Base-by-base conservation (phyloP, 2,113 vertebrate species). In the Anseranas semipalmata region DNA sequence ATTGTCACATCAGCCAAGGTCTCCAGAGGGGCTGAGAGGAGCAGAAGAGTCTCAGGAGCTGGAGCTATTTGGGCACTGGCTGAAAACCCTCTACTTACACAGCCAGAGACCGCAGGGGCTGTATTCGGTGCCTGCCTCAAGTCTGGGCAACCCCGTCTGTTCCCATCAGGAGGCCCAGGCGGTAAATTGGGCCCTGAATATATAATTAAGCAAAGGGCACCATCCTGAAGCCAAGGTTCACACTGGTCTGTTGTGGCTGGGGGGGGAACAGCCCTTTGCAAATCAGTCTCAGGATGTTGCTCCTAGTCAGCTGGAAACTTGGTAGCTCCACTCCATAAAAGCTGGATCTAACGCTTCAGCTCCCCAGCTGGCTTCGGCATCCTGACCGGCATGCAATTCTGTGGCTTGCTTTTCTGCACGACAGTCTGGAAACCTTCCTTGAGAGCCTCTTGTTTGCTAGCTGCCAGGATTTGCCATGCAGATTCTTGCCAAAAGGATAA, bases 401-500 rank as follows among this genome's bases (percentile, higher is more conserved):
- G 86, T 87, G 94, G 96, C 95, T 97, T 92, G 55, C 90, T 96
- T 95, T 97, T 94, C 95, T 91, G 95, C 94, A 95, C 74, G 96
- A 96, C 96, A 96, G 94, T 95, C 96, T 97, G 96, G 94, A 96
- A 97, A 62, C 95, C 93, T 96, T 96, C 96, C 96, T 96, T 96
- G 96, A 95, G 95, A 95, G 95, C 87, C 92, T 96, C 96, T 94
- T 96, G 91, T 96, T 96, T 95, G 93, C 94, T 74, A 92, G 94
- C 95, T 97, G 97, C 95, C 96, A 97, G 96, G 94, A 96, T 97
- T 93, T 97, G 96, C 96, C 96, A 95, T 97, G 97, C 94, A 91
- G 96, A 95, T 95, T 94, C 95, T 96, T 96, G 96, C 96, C 94
- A 97, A 97, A 91, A 85, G 97, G 96, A 96, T 97, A 95, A 97